These are phyloP conservation scores for Cheilosia vernalis DNA, from an alignment of 2,888 invertebrate genomes.

Conservation along the genomic window DNA sequence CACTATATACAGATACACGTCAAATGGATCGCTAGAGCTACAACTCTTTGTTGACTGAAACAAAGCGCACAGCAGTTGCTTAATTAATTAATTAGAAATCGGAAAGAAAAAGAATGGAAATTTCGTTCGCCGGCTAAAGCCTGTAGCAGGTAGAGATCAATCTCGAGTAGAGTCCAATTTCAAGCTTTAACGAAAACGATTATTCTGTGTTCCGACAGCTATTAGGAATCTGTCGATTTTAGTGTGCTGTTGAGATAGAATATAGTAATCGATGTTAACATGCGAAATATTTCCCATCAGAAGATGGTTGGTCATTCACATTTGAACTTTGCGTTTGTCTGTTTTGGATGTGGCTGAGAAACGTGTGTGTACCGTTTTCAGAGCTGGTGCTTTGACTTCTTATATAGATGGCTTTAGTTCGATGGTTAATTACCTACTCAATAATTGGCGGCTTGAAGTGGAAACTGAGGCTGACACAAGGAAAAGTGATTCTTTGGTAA, in stretches of 20 bases:
- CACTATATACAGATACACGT: constrained; percentile 1
- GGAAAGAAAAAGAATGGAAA: constrained; percentile 45
- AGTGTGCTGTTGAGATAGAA: background rate
- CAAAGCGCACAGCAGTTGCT: constrained; percentile 19
- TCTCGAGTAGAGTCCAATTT: background rate
- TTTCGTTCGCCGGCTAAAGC: constrained; percentile 7
- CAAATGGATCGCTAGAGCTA: constrained; percentile 12
- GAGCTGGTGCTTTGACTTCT: too few species aligned
- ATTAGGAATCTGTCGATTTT: constrained; percentile 38
- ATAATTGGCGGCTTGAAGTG: too few species aligned
- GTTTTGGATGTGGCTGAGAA: too few species aligned
- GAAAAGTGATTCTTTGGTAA: too few species aligned
- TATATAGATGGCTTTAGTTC: too few species aligned
- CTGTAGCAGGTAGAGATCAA: background rate
- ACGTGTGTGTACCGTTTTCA: too few species aligned
- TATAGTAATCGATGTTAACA: background rate
- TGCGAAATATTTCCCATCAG: background rate
- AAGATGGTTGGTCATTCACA: background rate
- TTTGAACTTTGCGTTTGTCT: background rate
- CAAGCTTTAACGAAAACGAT: background rate
- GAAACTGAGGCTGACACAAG: too few species aligned
- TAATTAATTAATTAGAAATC: constrained; percentile 67
- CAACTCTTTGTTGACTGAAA: background rate
- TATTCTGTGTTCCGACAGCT: background rate
- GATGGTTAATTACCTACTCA: too few species aligned